phyloP scores from a whole-genome alignment of 2,888 invertebrate genomes.

The Pseudococcus longispinus region DNA sequence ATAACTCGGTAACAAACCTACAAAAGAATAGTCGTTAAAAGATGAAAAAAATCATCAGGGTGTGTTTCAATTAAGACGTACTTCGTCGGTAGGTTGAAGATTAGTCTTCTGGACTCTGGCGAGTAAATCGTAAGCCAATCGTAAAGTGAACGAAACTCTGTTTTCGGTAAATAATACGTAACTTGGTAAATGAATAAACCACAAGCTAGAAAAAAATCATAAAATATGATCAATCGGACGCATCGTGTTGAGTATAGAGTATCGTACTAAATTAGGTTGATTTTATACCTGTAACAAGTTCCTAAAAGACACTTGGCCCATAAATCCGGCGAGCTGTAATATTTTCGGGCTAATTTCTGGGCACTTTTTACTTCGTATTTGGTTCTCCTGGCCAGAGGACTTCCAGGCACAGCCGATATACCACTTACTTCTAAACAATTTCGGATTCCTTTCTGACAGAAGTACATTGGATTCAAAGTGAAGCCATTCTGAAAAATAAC shows the following conservation, averaged over 20 bases:
- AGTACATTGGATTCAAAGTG: conserved; percentile 63
- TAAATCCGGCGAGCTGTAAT: conserved; percentile 76
- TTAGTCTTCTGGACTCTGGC: conserved; percentile 82
- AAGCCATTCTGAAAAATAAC: conserved; percentile 60
- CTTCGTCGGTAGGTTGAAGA: conserved; percentile 81
- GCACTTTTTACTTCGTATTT: conserved; percentile 95
- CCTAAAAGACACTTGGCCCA: conserved; percentile 92
- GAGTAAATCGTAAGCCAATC: conserved; percentile 84
- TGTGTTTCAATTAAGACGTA: conserved; percentile 61
- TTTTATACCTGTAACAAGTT: conserved; percentile 75
- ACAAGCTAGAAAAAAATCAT: conserved; percentile 71
- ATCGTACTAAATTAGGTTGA: not conserved
- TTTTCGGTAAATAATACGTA: conserved; percentile 74
- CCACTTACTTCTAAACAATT: conserved; percentile 60
- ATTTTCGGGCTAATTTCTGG: conserved; percentile 75
- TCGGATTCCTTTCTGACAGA: conserved; percentile 61
- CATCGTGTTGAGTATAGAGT: no score
- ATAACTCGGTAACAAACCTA: conserved; percentile 95
- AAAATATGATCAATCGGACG: not conserved
- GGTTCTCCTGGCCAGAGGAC: conserved; percentile 90
- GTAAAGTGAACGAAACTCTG: conserved; percentile 77
- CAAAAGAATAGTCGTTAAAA: conserved; percentile 3
- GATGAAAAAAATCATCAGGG: conserved; percentile 23
- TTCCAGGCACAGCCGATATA: conserved; percentile 69
- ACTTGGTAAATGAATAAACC: conserved; percentile 95